These are phyloP conservation scores for Thysanoteuthis rhombus DNA, from an alignment of 2,888 invertebrate genomes.

Conservation along the genomic window DNA sequence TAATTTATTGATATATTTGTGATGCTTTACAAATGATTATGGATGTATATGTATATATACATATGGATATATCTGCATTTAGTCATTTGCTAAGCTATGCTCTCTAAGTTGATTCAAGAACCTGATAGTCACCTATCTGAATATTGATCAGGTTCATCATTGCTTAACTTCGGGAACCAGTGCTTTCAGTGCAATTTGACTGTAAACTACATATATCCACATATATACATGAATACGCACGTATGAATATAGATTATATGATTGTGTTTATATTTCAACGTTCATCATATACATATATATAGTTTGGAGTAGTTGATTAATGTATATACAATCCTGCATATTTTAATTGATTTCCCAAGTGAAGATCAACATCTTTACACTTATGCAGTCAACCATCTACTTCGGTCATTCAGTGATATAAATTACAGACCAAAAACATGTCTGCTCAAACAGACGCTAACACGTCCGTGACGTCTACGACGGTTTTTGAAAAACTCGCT, in stretches of 20 bases:
- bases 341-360: no score
- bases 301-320: no score
- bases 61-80: background rate
- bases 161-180: no score
- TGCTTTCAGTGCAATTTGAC: background rate
- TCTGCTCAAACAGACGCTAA: background rate
- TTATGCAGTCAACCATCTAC: background rate
- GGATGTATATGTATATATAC: no score
- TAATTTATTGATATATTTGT: background rate
- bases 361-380: background rate
- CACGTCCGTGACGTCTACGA: background rate
- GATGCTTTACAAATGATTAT: no score
- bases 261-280: background rate
- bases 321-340: no score
- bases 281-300: background rate
- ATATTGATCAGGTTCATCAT: no score
- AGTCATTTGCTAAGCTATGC: no score
- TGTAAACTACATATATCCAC: background rate
- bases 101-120: no score
- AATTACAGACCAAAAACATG: background rate
- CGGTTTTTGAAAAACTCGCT: background rate
- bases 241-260: background rate
- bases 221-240: background rate
- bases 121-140: no score
- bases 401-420: background rate